Conservation (phyloP, 2,888 invertebrate species). For the Chironomus tentans region DNA sequence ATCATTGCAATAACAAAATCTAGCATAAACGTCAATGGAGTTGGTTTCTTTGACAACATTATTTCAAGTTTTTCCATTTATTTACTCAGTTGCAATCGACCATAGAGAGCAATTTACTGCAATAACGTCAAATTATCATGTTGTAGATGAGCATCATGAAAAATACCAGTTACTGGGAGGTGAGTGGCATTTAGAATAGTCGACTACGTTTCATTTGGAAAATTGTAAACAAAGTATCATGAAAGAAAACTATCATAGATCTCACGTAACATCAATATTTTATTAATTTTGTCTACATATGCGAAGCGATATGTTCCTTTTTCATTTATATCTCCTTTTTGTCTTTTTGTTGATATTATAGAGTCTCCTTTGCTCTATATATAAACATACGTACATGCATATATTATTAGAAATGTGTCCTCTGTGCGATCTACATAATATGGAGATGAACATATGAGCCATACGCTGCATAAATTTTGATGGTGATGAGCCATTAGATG, state of each 20-base stretch:
- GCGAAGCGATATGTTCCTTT: not conserved
- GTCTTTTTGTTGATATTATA: not conserved
- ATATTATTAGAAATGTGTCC: not conserved
- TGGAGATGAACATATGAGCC: constrained; percentile 5
- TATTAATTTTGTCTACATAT: constrained; percentile 6
- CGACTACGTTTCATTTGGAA: not conserved
- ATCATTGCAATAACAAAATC: too few relatives aligned
- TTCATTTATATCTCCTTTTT: not conserved
- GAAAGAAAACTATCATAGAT: too few relatives aligned
- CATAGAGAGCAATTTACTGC: not conserved
- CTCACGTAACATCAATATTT: constrained; percentile 15
- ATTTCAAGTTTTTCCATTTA: not conserved
- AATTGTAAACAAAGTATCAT: not conserved
- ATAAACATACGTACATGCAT: not conserved
- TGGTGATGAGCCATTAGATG: constrained; percentile 23
- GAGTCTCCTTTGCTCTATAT: not conserved
- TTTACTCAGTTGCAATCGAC: not conserved
- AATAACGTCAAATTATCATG: not conserved
- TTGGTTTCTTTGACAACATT: not conserved
- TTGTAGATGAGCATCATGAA: not conserved
- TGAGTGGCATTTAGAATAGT: not conserved
- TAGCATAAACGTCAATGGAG: too few relatives aligned
- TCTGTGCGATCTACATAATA: not conserved
- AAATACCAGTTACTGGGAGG: not conserved
- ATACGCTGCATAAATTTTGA: constrained; percentile 19